Conservation (phyloP, 2,888 invertebrate species). For the Chalcis sispes region DNA sequence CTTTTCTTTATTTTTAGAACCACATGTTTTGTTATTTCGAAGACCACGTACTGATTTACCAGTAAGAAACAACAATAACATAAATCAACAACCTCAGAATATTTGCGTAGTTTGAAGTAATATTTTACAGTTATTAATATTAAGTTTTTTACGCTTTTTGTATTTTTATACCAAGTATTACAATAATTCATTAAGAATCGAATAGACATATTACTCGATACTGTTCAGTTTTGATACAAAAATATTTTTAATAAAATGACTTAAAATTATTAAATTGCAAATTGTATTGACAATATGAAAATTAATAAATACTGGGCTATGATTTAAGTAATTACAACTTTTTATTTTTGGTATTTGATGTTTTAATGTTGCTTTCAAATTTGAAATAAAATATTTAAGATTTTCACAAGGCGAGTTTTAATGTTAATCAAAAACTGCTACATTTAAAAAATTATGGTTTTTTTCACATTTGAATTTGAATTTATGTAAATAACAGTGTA, state of each 20-base stretch:
- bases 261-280: conserved; percentile 36
- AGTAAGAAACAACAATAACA: conserved; percentile 31
- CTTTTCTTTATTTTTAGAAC: conserved; percentile 78
- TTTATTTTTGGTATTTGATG: too few species aligned
- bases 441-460: too few species aligned
- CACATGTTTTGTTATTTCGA: conserved; percentile 90
- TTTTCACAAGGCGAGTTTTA: too few species aligned
- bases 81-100: conserved; percentile 50
- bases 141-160: conserved; percentile 38
- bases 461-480: too few species aligned
- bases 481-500: too few species aligned
- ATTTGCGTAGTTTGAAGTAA: conserved; percentile 46
- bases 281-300: conserved; percentile 25
- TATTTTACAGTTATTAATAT: conserved; percentile 29
- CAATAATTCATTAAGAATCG: conserved; percentile 31
- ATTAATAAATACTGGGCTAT: too few species aligned
- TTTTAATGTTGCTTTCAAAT: too few species aligned
- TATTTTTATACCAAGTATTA: conserved; percentile 50
- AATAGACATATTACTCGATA: conserved; percentile 19
- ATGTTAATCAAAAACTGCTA: too few species aligned
- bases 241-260: conserved; percentile 38
- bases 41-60: conserved; percentile 76
- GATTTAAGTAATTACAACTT: too few species aligned
- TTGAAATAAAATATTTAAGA: too few species aligned
- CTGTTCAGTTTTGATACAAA: conserved; percentile 16